Base-by-base conservation (phyloP, 2,113 vertebrate genomes). In the Ictalurus furcatus region DNA sequence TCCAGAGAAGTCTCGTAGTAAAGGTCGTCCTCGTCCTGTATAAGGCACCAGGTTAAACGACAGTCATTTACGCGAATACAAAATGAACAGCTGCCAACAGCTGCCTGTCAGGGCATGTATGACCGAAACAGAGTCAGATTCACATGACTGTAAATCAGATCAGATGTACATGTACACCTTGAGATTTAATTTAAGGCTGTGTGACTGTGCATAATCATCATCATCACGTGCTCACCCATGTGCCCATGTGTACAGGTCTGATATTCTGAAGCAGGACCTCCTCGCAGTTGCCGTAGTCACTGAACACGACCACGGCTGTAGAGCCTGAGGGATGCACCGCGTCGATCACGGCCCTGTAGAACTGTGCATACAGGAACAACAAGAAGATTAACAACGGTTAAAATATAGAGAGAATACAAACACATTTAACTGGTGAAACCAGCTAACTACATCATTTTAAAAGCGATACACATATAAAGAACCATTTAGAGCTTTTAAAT, bases 271-370 rank as follows among this genome's bases (percentile, higher is more conserved):
- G 96, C 90, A 99, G 96, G 85, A 99, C 97, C 92, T 99, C 98
- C 96, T 99, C 98, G 44, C 99, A 99, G 95, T 99, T 99, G 89
- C 98, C 98, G 87, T 99, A 99, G 91, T 99, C 98, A 87, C 96
- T 96, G 94, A 99, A 99, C 58, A 98, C 98, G 91, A 99, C 98
- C 92, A 99, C 98, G 28, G 98, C 98, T 19, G 98, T 99, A 90
- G 97, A 97, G 91, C 98, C 98, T 21, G 98, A 99, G 85, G 97
- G 98, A 95, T 99, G 98, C 59, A 99, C 96, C 65, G 97, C 98
- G 94, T 99, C 97, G 90, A 99, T 96, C 94, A 97, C 97, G 90
- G 98, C 98, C 84, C 96, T 95, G 92, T 99, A 99, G 94, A 98
- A 99, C 98, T 99, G 93, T 7, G 87, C 12, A 73, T 6, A 9